Base-by-base conservation (phyloP, 2,113 vertebrate species). In the Spizaetus ornatus region DNA sequence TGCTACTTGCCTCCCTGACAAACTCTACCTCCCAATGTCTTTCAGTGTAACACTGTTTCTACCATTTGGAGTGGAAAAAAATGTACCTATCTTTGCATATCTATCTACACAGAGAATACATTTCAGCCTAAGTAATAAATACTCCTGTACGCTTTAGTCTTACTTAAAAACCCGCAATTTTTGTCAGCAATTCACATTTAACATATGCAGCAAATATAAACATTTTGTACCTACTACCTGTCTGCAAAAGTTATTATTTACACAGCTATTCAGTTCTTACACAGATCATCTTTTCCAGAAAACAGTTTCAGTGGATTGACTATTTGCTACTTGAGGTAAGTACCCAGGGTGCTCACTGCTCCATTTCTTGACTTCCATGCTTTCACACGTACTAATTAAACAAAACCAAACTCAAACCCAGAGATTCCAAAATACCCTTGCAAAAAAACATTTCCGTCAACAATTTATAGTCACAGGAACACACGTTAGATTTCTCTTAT, bases 51-150 rank as follows among this genome's bases (percentile, higher is more conserved):
- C 32, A 18, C 8, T 18, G 15, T 18, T 69, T 76, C 61, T n/a
- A 6, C 23, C 26, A 43, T 21, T 31, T 40, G 29, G 9, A 13
- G 29, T 7, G 11, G 11, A 47, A 66, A 92, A 84, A 84, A 53
- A 38, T 0, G 8, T 13, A 47, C 47, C 11, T n/a, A 5, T 23
- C 67, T 81, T 34, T 23, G 9, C 40, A 1, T 5, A 52, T 16
- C 58, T 53, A 16, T 19, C 26, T 53, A 55, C 0, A 4, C 10
- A 22, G 7, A 47, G 7, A 93, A 42, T 3, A 16, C 23, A 65
- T 38, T 88, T 82, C 56, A 76, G 38, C 2, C 62, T 3, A 14
- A 81, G 45, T 11, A 88, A 80, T 43, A 72, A 96, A 56, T 48
- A 69, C 4, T 43, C 34, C 42, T 18, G 34, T 32, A 36, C 5